Percentiles rank a stretch among this genome's conserved stretches.
Conservation (phyloP, 2,797 vertebrate genomes). For the Salarias fasciatus region DNA sequence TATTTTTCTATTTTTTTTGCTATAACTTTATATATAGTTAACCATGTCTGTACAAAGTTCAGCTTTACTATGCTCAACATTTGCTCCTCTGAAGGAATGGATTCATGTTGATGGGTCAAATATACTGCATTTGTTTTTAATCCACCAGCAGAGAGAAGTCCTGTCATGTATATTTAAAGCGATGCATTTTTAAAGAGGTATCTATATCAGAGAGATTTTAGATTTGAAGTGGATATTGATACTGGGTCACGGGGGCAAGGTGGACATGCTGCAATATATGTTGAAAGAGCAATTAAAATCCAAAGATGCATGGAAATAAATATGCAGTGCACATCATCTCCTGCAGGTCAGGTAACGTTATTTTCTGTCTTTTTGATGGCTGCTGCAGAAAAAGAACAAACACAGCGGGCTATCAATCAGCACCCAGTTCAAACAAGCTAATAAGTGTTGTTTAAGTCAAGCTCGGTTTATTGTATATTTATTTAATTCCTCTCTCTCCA, state of each 20-base stretch:
- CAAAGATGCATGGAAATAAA: neutral
- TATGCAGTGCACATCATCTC: neutral
- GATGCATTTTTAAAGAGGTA: constrained; percentile 42
- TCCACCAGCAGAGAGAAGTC: constrained; percentile 33
- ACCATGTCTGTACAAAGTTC: too few relatives aligned
- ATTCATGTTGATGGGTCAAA: constrained; percentile 27
- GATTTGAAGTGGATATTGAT: constrained; percentile 8
- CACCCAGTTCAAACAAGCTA: neutral
- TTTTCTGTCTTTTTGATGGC: neutral
- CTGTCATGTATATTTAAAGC: constrained; percentile 45
- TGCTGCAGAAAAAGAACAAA: neutral
- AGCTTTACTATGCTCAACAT: neutral
- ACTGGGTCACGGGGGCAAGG: neutral
- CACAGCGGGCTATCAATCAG: neutral
- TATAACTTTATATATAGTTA: too few relatives aligned
- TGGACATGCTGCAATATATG: constrained; percentile 13
- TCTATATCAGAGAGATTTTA: constrained; percentile 26
- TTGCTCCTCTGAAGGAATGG: constrained; percentile 8
- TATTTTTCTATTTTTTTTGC: too few relatives aligned
- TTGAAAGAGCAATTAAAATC: constrained; percentile 1
- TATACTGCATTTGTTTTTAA: constrained; percentile 10
- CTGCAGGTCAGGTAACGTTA: neutral
- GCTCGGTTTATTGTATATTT: neutral
- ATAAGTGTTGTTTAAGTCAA: neutral
- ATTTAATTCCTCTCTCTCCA: neutral